phyloP scores from a whole-genome alignment of 30 jellyfish, hydroid and myxozoan species.

The Aurelia coerulea region DNA sequence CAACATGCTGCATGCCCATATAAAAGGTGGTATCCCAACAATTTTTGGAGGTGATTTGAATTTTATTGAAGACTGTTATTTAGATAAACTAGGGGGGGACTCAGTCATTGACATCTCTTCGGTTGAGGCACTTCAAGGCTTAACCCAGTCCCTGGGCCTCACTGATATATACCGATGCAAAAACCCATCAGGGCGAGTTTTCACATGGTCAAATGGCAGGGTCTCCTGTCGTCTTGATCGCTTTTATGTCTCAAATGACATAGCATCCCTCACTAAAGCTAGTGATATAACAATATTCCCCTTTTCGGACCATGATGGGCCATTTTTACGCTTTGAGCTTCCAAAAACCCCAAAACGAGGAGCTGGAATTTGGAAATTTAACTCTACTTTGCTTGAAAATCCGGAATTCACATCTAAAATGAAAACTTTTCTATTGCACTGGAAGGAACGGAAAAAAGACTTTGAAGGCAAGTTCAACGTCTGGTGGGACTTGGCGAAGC shows the following conservation, averaged over 20 bases:
- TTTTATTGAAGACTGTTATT: constrained; percentile 8
- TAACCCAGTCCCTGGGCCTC: background rate
- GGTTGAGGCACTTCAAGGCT: background rate
- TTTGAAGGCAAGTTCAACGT: background rate
- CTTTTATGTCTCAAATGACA: background rate
- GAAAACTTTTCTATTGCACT: background rate
- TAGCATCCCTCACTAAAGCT: background rate
- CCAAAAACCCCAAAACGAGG: background rate
- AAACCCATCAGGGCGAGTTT: background rate
- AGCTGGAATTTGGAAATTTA: constrained; percentile 28
- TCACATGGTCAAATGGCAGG: constrained; percentile 1
- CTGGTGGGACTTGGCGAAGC: constrained; percentile 22
- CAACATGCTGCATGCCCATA: background rate
- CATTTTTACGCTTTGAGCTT: background rate
- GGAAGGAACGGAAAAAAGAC: background rate
- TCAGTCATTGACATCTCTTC: background rate
- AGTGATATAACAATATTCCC: background rate
- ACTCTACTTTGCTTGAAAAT: background rate
- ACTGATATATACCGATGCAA: background rate
- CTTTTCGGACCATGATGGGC: constrained; percentile 38
- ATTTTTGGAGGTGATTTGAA: constrained; percentile 32
- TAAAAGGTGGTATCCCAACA: background rate
- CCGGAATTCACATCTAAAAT: constrained; percentile 8
- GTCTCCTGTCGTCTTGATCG: constrained; percentile 1
- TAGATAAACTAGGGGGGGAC: constrained; percentile 24